These are phyloP conservation scores for Macquaria ambigua DNA, from an alignment of 2,113 vertebrate species.

Conservation along the genomic window DNA sequence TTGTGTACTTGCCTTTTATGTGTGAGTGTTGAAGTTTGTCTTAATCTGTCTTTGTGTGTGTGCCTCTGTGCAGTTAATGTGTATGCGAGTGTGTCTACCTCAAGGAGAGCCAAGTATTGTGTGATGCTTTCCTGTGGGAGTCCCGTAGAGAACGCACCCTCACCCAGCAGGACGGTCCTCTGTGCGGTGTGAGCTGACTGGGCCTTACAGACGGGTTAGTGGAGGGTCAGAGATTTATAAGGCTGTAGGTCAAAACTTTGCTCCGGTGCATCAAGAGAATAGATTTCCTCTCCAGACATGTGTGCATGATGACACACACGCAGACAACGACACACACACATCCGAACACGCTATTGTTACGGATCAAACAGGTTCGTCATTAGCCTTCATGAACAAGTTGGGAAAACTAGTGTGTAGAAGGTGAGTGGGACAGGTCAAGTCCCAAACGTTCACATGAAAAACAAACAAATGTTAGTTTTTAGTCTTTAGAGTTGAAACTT, in stretches of 20 bases:
- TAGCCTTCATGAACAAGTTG: background rate
- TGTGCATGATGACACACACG: conserved; percentile 32
- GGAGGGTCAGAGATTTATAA: conserved; percentile 61
- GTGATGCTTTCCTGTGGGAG: conserved; percentile 78
- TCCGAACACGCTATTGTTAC: conserved; percentile 15
- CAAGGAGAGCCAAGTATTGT: conserved; percentile 78
- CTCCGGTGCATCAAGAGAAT: conserved; percentile 58
- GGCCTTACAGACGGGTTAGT: conserved; percentile 54
- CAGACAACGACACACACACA: background rate
- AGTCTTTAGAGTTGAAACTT: background rate
- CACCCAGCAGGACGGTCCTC: conserved; percentile 47
- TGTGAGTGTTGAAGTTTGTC: conserved; percentile 42
- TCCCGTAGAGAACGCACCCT: conserved; percentile 65
- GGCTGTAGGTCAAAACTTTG: conserved; percentile 57
- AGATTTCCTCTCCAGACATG: conserved; percentile 73
- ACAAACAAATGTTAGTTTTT: background rate
- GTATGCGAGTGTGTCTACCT: conserved; percentile 48
- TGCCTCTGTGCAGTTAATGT: conserved; percentile 17
- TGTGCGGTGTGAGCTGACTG: conserved; percentile 29
- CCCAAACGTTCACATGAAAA: background rate
- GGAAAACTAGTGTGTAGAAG: background rate
- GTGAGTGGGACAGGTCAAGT: background rate
- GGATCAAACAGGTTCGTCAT: conserved; percentile 24
- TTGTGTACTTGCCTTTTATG: conserved; percentile 44
- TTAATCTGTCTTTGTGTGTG: conserved; percentile 46